Conservation (phyloP, 2,888 invertebrate species). For the Lymantria dispar region DNA sequence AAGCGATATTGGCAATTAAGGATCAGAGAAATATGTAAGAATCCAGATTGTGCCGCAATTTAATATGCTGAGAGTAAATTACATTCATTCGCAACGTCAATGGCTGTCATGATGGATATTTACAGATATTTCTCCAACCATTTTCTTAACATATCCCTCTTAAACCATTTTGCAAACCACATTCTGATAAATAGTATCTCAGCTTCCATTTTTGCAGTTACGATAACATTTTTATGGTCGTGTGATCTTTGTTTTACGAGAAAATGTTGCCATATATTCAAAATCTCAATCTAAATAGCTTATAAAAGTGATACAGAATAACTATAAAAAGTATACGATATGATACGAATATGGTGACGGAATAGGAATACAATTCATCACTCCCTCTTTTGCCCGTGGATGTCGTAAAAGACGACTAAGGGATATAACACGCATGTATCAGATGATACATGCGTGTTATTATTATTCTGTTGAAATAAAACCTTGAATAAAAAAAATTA, state of each 20-base stretch:
- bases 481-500: too few species aligned
- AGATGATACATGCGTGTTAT: too few species aligned
- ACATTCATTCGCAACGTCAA: conserved; percentile 4
- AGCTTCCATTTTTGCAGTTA: conserved; percentile 19
- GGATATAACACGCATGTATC: too few species aligned
- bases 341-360: too few species aligned
- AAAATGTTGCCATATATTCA: conserved; percentile 23
- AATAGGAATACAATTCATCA: too few species aligned
- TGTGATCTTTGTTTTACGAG: conserved; percentile 27
- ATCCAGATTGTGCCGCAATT: conserved; percentile 10
- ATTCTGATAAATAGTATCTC: conserved; percentile 19
- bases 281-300: conserved; percentile 19
- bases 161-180: conserved; percentile 12
- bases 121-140: conserved; percentile 1
- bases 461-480: too few species aligned
- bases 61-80: conserved; percentile 8
- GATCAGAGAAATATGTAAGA: conserved; percentile 9
- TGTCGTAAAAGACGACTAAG: too few species aligned
- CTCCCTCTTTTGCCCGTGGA: too few species aligned
- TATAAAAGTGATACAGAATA: conserved; percentile 19
- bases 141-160: conserved; percentile 9
- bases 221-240: conserved; percentile 28
- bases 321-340: conserved; percentile 11
- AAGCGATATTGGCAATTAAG: conserved; percentile 2
- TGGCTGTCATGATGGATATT: conserved; percentile 6